Percentiles rank a stretch among this genome's conserved stretches.
Conservation (phyloP, 1,140 invertebrate species). For the Saccostrea echinata region DNA sequence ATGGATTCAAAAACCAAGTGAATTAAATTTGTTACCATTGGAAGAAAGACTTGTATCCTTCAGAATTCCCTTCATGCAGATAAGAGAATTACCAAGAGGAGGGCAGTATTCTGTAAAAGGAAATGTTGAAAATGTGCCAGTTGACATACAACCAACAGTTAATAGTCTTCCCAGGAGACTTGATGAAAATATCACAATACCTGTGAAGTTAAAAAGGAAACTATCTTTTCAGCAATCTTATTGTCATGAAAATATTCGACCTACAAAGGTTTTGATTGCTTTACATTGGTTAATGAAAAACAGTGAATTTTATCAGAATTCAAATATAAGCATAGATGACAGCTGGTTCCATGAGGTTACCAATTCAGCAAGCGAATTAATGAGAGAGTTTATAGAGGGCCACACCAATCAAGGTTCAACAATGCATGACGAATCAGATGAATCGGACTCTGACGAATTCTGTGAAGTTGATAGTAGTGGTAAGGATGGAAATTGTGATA, state of each 20-base stretch:
- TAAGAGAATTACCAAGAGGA: neutral
- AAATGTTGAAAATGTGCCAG: constrained; percentile 47
- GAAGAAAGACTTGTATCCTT: neutral
- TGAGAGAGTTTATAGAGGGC: constrained; percentile 41
- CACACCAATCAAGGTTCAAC: neutral
- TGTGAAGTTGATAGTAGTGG: constrained; percentile 39
- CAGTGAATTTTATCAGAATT: constrained; percentile 47
- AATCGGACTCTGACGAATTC: constrained; percentile 18
- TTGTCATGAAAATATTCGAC: constrained; percentile 53
- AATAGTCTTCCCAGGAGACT: constrained; percentile 50
- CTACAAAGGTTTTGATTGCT: constrained; percentile 40
- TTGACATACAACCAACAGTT: constrained; percentile 46
- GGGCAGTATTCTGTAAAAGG: constrained; percentile 39
- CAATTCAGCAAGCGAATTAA: constrained; percentile 17
- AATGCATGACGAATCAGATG: neutral
- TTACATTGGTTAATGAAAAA: neutral
- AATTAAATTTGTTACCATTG: constrained; percentile 39
- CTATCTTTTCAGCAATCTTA: neutral
- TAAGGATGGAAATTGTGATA: too few relatives aligned
- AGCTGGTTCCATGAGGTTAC: constrained; percentile 20
- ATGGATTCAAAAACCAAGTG: constrained; percentile 37
- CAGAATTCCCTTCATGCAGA: too few relatives aligned
- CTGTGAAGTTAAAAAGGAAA: constrained; percentile 52
- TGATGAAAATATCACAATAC: constrained; percentile 50
- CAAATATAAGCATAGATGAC: constrained; percentile 42